A percentile compares a stretch with the other conserved stretches of the same genome.
phyloP scores from a whole-genome alignment of 2,113 vertebrate genomes.

The Stegastes partitus region DNA sequence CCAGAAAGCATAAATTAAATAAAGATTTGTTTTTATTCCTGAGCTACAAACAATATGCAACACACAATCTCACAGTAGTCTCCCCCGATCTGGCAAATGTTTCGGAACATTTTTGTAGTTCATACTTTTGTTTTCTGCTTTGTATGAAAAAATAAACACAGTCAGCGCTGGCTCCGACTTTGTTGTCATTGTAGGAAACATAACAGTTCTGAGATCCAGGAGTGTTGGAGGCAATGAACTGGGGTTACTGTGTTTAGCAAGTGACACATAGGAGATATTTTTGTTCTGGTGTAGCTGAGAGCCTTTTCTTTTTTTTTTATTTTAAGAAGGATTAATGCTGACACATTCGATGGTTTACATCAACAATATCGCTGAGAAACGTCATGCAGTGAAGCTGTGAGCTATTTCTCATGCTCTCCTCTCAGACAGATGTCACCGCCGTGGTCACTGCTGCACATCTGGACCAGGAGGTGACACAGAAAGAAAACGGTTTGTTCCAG shows the following conservation, averaged over 20 bases:
- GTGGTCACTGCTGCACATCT: constrained; percentile 27
- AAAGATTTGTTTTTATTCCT: constrained; percentile 40
- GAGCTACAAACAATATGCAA: constrained; percentile 38
- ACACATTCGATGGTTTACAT: constrained; percentile 21
- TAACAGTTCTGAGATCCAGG: constrained; percentile 53
- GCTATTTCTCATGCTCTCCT: constrained; percentile 9
- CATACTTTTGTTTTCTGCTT: constrained; percentile 72
- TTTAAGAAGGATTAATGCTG: constrained; percentile 18
- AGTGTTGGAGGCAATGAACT: constrained; percentile 69
- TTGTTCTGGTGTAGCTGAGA: neutral
- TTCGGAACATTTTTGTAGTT: constrained; percentile 66
- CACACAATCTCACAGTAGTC: constrained; percentile 49
- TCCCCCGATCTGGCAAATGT: constrained; percentile 51
- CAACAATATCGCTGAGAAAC: constrained; percentile 2
- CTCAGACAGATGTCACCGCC: constrained; percentile 17
- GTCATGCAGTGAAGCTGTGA: constrained; percentile 31
- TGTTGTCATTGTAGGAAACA: constrained; percentile 72
- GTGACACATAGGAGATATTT: neutral
- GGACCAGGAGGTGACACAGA: constrained; percentile 21
- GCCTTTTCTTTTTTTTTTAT: neutral
- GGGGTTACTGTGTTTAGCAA: constrained; percentile 45
- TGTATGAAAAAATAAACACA: constrained; percentile 75
- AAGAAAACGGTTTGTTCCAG: constrained; percentile 29
- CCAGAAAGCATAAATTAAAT: neutral
- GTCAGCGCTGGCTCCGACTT: constrained; percentile 62